Percentiles rank a stretch among this genome's conserved stretches.
These are phyloP conservation scores for Lemur catta DNA, from an alignment of 2,797 vertebrate genomes.

Conservation along the genomic window DNA sequence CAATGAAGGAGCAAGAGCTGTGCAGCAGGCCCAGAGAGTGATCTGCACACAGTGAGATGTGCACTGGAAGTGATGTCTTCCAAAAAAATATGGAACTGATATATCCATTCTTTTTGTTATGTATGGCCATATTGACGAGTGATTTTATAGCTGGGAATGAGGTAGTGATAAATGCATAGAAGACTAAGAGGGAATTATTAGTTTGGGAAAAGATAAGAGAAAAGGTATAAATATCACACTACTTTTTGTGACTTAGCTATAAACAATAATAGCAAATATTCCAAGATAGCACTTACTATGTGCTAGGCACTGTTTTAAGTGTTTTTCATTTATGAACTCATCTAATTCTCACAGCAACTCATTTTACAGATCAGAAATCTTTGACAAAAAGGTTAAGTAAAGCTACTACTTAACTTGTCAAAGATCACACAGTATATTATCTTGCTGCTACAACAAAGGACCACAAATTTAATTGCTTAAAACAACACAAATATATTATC, in stretches of 20 bases:
- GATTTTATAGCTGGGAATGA: neutral
- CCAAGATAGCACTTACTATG: neutral
- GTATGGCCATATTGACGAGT: neutral
- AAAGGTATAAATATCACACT: neutral
- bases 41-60: neutral
- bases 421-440: neutral
- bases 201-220: neutral
- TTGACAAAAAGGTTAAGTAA: neutral
- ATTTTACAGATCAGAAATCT: neutral
- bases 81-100: neutral
- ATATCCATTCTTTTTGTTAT: neutral
- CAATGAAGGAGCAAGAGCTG: neutral
- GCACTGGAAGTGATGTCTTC: neutral
- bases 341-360: neutral
- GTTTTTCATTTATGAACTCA: neutral
- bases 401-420: neutral
- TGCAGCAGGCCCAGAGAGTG: neutral
- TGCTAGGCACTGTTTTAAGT: neutral
- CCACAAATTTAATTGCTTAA: neutral
- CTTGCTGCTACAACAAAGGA: neutral
- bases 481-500: neutral
- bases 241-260: neutral
- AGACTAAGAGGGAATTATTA: neutral
- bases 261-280: neutral
- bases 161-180: neutral